Evolutionary conservation across 2,888 invertebrate species (phyloP), one percentile per base, ranked within the genome.

Genomic region (Brachylomia viminalis): DNA sequence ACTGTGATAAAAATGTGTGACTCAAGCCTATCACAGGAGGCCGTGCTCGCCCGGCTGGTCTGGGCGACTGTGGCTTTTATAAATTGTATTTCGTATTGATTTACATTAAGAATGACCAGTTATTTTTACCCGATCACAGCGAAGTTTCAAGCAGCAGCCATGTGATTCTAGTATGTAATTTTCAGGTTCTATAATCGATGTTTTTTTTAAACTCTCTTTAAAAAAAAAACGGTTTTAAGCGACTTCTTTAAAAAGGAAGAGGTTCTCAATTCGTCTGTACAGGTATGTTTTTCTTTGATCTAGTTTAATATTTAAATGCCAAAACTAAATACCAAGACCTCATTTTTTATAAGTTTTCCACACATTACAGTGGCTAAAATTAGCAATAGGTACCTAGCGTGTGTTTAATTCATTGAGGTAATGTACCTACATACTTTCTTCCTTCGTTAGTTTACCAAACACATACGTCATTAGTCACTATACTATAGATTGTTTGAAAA

Each of bases 401-500:
- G n/a, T n/a, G n/a, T n/a, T n/a, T 52, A 10, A 49, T 52, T 20
- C 10, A 23, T 52, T n/a, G 20, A 33, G n/a, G 11, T 33, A 33
- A 13, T 3, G 17, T 6, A n/a, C n/a, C 4, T 58, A 11, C 5
- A 45, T 27, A 38, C n/a, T 10, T n/a, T 33, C 30, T 23, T n/a
- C 1, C 61, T 54, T 17, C 8, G 0, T 62, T 17, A 27, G 27
- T 47, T 75, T 20, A 42, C 27, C 27, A 54, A 75, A 75, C 23
- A 52, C 4, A 17, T 5, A 17, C 33, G 27, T n/a, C 49, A 7
- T 64, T 42, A 49, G 8, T 20, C 17, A 42, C 23, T 27, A 27
- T n/a, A n/a, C 33, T 27, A 56, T 15, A 17, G 6, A 54, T 42
- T 59, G 58, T 80, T 83, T 68, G 6, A 7, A 58, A 77, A 71